Evolutionary conservation across 2,888 invertebrate species (phyloP), one percentile per base, ranked within the genome.

Genomic region (Galeopsomyia nigrocyanea): DNA sequence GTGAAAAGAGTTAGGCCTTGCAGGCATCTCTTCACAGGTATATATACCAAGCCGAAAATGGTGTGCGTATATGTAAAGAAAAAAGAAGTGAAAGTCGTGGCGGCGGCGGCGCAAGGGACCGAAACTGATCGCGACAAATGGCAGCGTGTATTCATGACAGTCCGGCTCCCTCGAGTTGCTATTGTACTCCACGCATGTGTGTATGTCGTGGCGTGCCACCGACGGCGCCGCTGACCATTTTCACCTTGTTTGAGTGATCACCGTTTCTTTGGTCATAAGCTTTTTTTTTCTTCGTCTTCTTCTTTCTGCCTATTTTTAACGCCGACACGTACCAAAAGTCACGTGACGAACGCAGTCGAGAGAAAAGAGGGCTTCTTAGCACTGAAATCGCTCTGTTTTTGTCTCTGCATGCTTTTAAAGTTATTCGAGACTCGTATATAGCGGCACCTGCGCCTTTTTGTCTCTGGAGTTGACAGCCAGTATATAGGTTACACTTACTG

Each of bases 51-150:
- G 31, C 39, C 39, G 10, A 39, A 39, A 31, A 31, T 31, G 31
- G 39, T 39, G 39, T 21, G 46, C 14, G 31, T 19, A 17, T 26
- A 5, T 26, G 2, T 39, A 65, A 50, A 46, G 63, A n/a, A 46
- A n/a, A 19, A 49, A 17, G 16, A 47, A 53, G 17, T n/a, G 55
- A 39, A 39, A 39, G 39, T 39, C 39, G 21, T 19, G 26, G 26
- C 26, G 26, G 39, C n/a, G 19, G 21, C 47, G 19, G 55, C 60
- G 71, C 73, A 71, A 76, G 75, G 74, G 74, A 76, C 77, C 77
- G 78, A 75, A 77, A 77, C 78, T 47, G 75, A 79, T 79, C 61
- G 71, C 78, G 75, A 79, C 78, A 79, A 79, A 79, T 79, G 75
- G 76, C 76, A 55, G 26, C 14, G 19, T 22, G 47, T n/a, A 58